Evolutionary conservation across 2,888 invertebrate genomes (phyloP).

Genomic region (Cyclophora albipunctata): DNA sequence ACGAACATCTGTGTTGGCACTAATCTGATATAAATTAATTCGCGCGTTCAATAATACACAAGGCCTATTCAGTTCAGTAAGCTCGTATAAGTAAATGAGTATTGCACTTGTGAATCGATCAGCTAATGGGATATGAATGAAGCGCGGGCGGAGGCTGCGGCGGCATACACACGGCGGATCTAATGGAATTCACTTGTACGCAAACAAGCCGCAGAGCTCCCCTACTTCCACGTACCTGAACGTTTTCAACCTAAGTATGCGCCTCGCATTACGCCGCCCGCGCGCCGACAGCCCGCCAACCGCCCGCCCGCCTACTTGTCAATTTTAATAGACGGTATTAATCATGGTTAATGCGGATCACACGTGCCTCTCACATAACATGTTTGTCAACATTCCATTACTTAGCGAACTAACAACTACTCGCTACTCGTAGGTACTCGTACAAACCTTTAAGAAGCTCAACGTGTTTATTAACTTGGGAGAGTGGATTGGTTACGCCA

Average conservation of each 20-base stretch:
- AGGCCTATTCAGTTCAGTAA: constrained; percentile 17
- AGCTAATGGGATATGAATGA: constrained; percentile 73
- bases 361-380: constrained; percentile 16
- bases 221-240: constrained; percentile 37
- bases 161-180: constrained; percentile 61
- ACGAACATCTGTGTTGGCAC: neutral
- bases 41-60: constrained; percentile 15
- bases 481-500: neutral
- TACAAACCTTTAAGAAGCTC: neutral
- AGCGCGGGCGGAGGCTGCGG: constrained; percentile 59
- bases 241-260: constrained; percentile 36
- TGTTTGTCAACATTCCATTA: constrained; percentile 21
- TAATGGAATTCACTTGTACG: constrained; percentile 75
- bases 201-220: constrained; percentile 67
- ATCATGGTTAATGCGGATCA: constrained; percentile 23
- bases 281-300: constrained; percentile 8
- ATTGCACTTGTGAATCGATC: constrained; percentile 67
- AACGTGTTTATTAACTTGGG: neutral
- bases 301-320: constrained; percentile 15
- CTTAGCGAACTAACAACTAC: neutral
- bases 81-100: constrained; percentile 34
- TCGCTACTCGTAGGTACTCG: neutral
- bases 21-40: constrained; percentile 17
- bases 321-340: constrained; percentile 23
- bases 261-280: constrained; percentile 26